Conservation (phyloP, 1,140 invertebrate species). For the Diabrotica undecimpunctata region DNA sequence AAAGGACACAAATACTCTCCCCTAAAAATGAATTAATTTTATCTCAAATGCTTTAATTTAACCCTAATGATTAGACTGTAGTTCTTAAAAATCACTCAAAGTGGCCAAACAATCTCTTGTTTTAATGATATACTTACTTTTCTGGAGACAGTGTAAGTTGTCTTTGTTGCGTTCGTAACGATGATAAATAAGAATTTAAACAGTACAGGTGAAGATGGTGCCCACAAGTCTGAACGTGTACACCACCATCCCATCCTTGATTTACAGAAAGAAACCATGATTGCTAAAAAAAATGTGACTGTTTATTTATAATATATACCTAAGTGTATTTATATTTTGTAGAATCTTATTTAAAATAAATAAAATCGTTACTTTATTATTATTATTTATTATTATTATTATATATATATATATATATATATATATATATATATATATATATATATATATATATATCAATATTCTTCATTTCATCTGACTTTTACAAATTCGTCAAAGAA, state of each 20-base stretch:
- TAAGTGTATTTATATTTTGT: too few species aligned
- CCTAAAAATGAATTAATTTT: slow-evolving; percentile 44
- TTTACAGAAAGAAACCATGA: slow-evolving; percentile 84
- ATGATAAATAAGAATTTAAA: slow-evolving; percentile 81
- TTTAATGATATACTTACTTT: slow-evolving; percentile 44
- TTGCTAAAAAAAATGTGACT: slow-evolving; percentile 41
- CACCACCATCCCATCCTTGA: slow-evolving; percentile 88
- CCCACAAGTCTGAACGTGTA: slow-evolving; percentile 93
- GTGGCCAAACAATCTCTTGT: too few species aligned
- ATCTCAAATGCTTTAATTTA: neutral
- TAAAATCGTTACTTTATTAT: too few species aligned
- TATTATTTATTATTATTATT: neutral
- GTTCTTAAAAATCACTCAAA: too few species aligned
- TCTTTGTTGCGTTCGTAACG: slow-evolving; percentile 71
- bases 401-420: neutral
- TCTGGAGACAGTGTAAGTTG: slow-evolving; percentile 71
- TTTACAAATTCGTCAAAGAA: too few species aligned
- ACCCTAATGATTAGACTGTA: too few species aligned
- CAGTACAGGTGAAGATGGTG: slow-evolving; percentile 94
- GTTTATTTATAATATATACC: slow-evolving; percentile 11
- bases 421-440: too few species aligned
- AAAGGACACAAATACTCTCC: slow-evolving; percentile 92
- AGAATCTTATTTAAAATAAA: neutral
- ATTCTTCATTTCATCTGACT: too few species aligned
- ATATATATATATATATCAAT: too few species aligned